Conservation (phyloP, 2,113 vertebrate species). For the Bubalus kerabau region DNA sequence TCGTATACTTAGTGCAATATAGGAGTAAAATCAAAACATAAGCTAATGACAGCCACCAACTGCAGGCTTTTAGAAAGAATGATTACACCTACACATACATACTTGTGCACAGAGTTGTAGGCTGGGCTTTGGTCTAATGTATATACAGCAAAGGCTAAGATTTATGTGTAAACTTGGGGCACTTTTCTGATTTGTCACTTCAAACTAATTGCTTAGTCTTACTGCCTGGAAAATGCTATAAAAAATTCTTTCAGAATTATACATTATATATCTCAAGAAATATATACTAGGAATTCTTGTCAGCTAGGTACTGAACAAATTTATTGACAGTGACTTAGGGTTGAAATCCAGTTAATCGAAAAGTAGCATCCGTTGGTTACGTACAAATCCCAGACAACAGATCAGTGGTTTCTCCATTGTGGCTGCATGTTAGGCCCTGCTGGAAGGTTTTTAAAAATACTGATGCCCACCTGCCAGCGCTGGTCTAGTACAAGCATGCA, state of each 20-base stretch:
- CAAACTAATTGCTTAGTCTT: not conserved
- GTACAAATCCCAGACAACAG: not conserved
- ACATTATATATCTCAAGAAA: not conserved
- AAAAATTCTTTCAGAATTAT: not conserved
- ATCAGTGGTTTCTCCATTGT: not conserved
- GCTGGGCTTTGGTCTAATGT: slow-evolving; percentile 9
- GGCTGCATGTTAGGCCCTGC: not conserved
- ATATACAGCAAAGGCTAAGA: not conserved
- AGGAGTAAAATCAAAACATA: slow-evolving; percentile 4
- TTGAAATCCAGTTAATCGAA: slow-evolving; percentile 15
- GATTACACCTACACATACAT: not conserved
- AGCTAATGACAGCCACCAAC: not conserved
- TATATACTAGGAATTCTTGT: not conserved
- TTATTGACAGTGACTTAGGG: not conserved
- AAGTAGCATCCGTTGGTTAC: not conserved
- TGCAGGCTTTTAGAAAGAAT: not conserved
- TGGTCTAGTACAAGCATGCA: not conserved
- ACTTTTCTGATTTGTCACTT: not conserved
- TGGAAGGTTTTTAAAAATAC: not conserved
- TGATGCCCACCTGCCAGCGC: not conserved
- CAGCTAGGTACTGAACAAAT: not conserved
- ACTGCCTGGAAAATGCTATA: not conserved
- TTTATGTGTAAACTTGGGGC: not conserved
- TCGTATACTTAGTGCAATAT: not conserved
- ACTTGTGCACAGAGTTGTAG: not conserved